Evolutionary conservation across 2,888 invertebrate genomes (phyloP).

Genomic region (Dicroscelio sp.): DNA sequence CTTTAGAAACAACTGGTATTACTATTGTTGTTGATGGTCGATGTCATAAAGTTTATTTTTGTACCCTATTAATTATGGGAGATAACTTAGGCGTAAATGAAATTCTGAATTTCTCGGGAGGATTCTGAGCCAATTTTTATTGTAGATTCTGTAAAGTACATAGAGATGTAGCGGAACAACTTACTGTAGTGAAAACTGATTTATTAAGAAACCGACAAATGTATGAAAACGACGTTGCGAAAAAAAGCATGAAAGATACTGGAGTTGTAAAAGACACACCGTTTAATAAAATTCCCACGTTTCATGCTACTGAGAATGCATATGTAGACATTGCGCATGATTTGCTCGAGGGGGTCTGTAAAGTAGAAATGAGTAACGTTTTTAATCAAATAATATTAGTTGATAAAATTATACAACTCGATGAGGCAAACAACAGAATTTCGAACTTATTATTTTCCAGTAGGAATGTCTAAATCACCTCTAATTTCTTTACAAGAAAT

Average conservation of each 20-base stretch:
- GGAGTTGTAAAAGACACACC: conserved; percentile 15
- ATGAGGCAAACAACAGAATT: background rate
- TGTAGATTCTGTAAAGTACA: conserved; percentile 29
- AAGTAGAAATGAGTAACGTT: conserved; percentile 13
- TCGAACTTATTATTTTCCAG: conserved; percentile 18
- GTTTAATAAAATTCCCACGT: conserved; percentile 26
- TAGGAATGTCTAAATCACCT: conserved; percentile 61
- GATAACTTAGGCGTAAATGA: conserved; percentile 23
- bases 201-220: conserved; percentile 2
- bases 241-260: background rate
- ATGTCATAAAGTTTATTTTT: conserved; percentile 10
- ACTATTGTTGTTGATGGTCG: background rate
- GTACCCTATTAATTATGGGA: background rate
- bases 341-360: conserved; percentile 35
- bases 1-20: too few species aligned
- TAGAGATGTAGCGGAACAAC: background rate
- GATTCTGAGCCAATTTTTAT: conserved; percentile 10
- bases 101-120: background rate
- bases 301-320: conserved; percentile 22
- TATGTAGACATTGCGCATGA: conserved; percentile 28
- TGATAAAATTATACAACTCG: conserved; percentile 18
- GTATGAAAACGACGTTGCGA: background rate
- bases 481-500: conserved; percentile 58
- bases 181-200: background rate
- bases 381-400: conserved; percentile 9